Percentiles rank a stretch among this genome's conserved stretches.
These are phyloP conservation scores for Isaurus tuberculatus DNA, from an alignment of 92 coral and sea anemone species.

Conservation along the genomic window DNA sequence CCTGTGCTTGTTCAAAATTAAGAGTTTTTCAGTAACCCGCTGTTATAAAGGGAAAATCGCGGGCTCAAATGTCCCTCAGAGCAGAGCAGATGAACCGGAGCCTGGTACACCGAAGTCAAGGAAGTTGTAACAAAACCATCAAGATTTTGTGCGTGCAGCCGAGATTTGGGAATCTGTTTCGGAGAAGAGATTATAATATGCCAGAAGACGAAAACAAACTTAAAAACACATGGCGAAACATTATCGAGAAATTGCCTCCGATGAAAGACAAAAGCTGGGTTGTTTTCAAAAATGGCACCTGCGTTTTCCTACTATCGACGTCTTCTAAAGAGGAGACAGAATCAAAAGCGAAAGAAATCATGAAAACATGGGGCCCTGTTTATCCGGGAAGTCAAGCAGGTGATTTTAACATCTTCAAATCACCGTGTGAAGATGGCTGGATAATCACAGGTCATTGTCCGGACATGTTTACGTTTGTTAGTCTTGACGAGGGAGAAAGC, in stretches of 20 bases:
- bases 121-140: no score
- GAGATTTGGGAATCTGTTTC: neutral
- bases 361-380: slow-evolving; percentile 71
- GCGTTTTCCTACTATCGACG: slow-evolving; percentile 60
- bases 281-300: slow-evolving; percentile 69
- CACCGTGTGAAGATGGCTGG: slow-evolving; percentile 62
- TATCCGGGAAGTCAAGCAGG: slow-evolving; percentile 63
- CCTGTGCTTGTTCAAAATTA: no score
- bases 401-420: slow-evolving; percentile 59
- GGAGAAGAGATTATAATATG: slow-evolving; percentile 8
- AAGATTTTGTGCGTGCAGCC: no score
- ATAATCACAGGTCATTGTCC: slow-evolving; percentile 63
- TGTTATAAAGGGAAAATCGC: no score
- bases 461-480: slow-evolving; percentile 63
- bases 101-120: no score
- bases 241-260: slow-evolving; percentile 55
- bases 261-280: slow-evolving; percentile 71
- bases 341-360: slow-evolving; percentile 68
- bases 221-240: slow-evolving; percentile 61
- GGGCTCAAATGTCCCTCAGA: no score
- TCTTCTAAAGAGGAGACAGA: slow-evolving; percentile 55
- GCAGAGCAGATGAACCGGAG: no score
- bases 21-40: no score
- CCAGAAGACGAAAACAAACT: slow-evolving; percentile 12
- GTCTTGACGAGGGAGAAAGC: slow-evolving; percentile 37